phyloP scores from a whole-genome alignment of 2,888 invertebrate genomes.

The Perdita meconis region DNA sequence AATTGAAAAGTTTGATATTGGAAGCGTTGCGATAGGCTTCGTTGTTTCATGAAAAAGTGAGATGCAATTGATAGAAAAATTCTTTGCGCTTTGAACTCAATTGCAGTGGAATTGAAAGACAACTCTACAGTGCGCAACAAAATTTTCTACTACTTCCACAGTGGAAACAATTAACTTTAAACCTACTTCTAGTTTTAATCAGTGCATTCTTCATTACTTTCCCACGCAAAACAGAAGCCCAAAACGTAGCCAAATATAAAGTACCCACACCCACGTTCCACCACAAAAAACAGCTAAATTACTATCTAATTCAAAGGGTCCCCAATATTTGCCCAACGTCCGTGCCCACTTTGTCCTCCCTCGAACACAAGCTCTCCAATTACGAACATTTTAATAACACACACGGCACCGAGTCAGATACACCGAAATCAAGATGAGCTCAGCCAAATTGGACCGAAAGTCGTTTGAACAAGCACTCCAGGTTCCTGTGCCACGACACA shows the following conservation, averaged over 20 bases:
- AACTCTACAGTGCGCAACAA: too few species aligned
- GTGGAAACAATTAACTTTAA: too few species aligned
- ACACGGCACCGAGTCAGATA: not conserved
- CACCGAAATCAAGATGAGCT: not conserved
- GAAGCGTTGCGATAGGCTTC: too few species aligned
- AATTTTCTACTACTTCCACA: too few species aligned
- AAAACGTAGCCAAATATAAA: not conserved
- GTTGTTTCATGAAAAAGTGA: too few species aligned
- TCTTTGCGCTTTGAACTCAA: too few species aligned
- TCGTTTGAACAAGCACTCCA: not conserved
- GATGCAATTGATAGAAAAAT: too few species aligned
- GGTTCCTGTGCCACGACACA: conserved; percentile 2
- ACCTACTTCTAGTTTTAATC: too few species aligned
- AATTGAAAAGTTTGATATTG: too few species aligned
- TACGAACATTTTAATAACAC: not conserved
- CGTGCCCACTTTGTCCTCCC: not conserved
- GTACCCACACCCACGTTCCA: not conserved
- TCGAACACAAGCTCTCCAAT: not conserved
- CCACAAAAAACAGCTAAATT: not conserved
- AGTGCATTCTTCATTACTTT: too few species aligned
- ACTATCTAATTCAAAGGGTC: not conserved
- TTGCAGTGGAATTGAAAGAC: too few species aligned
- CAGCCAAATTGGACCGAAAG: not conserved
- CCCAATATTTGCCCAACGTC: not conserved
- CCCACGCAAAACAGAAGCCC: too few species aligned